phyloP scores from a whole-genome alignment of 2,797 vertebrate species.

The Nyctalus aviator region DNA sequence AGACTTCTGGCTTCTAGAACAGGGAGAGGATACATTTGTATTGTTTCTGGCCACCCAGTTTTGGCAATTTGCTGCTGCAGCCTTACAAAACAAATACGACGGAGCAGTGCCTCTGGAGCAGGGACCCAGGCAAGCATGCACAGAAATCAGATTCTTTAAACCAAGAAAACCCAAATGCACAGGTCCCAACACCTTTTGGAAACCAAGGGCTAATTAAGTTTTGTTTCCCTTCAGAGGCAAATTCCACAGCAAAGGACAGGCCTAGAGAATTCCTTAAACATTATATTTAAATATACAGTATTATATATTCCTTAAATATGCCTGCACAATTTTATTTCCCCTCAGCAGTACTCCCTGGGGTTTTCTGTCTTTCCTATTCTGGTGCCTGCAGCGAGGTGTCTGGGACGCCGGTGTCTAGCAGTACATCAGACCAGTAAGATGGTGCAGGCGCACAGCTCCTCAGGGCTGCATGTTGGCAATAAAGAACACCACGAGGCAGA shows the following conservation, averaged over 20 bases:
- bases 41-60: neutral
- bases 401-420: neutral
- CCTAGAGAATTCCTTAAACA: constrained; percentile 45
- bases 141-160: constrained; percentile 39
- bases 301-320: neutral
- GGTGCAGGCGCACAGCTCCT: constrained; percentile 28
- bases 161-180: neutral
- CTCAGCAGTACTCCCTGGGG: neutral
- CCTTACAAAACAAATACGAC: neutral
- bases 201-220: neutral
- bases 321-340: neutral
- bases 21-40: neutral
- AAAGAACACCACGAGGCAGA: constrained; percentile 38
- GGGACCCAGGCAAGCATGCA: neutral
- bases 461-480: constrained; percentile 6
- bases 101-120: neutral
- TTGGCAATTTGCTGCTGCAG: neutral
- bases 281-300: neutral
- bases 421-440: constrained; percentile 7
- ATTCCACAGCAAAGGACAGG: neutral
- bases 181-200: neutral
- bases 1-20: neutral
- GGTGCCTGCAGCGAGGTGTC: constrained; percentile 6
- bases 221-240: constrained; percentile 21
- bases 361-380: constrained; percentile 40